phyloP scores from a whole-genome alignment of 1,140 invertebrate species.

The Oryctes rhinoceros region DNA sequence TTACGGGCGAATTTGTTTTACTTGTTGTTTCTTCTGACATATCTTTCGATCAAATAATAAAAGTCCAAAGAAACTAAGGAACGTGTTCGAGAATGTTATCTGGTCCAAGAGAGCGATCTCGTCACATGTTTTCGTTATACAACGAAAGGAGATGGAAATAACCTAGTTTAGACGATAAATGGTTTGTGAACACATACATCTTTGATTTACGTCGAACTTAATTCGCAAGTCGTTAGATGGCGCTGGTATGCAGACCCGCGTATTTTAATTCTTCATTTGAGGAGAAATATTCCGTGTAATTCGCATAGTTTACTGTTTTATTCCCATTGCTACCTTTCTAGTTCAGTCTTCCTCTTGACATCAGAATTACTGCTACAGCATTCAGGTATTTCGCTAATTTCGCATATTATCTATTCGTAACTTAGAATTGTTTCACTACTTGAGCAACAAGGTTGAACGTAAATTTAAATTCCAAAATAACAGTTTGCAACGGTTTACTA shows the following conservation, averaged over 20 bases:
- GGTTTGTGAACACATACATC: background rate
- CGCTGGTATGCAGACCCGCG: background rate
- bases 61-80: background rate
- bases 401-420: no score
- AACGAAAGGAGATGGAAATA: slow-evolving; percentile 1
- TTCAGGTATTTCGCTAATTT: no score
- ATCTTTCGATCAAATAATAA: slow-evolving; percentile 19
- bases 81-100: background rate
- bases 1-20: slow-evolving; percentile 18
- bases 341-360: no score
- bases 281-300: no score
- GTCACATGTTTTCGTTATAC: background rate
- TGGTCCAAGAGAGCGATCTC: background rate
- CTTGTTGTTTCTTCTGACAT: slow-evolving; percentile 33
- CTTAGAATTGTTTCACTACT: no score
- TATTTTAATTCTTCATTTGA: background rate
- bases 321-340: no score
- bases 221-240: background rate
- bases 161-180: background rate
- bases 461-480: no score
- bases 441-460: no score
- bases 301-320: no score
- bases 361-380: no score
- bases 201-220: background rate
- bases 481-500: no score